A percentile compares a stretch with the other conserved stretches of the same genome.
These are phyloP conservation scores for Isurus oxyrinchus DNA, from an alignment of 2,113 vertebrate genomes.

Conservation along the genomic window DNA sequence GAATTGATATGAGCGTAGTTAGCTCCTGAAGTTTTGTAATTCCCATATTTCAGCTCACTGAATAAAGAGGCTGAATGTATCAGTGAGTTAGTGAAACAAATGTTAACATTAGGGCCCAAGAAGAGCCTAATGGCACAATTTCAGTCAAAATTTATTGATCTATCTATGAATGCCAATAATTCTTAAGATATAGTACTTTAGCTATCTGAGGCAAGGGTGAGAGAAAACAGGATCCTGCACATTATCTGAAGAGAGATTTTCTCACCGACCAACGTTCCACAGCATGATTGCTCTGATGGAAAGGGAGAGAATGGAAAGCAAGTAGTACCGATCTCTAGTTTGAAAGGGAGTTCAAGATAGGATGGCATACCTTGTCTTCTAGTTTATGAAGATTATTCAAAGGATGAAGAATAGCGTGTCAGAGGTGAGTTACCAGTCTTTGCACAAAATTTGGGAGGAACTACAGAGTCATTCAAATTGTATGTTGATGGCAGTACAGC, in stretches of 20 bases:
- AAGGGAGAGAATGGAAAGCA: background rate
- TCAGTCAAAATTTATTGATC: too few species aligned
- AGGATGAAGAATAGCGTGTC: background rate
- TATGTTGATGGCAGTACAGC: background rate
- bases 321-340: background rate
- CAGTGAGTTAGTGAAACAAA: background rate
- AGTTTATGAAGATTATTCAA: background rate
- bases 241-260: background rate
- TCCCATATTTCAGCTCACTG: background rate
- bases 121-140: background rate
- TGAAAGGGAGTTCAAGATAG: background rate
- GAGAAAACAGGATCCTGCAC: background rate
- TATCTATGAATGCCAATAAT: background rate
- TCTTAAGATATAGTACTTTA: background rate
- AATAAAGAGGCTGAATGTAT: background rate
- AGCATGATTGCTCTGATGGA: background rate
- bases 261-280: background rate
- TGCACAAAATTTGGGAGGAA: background rate
- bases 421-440: background rate
- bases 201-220: background rate
- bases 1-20: background rate
- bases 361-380: background rate
- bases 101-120: too few species aligned
- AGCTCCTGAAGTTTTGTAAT: background rate
- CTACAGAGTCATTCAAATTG: background rate